phyloP scores from a whole-genome alignment of 2,113 vertebrate genomes.

The Brachirus orientalis region DNA sequence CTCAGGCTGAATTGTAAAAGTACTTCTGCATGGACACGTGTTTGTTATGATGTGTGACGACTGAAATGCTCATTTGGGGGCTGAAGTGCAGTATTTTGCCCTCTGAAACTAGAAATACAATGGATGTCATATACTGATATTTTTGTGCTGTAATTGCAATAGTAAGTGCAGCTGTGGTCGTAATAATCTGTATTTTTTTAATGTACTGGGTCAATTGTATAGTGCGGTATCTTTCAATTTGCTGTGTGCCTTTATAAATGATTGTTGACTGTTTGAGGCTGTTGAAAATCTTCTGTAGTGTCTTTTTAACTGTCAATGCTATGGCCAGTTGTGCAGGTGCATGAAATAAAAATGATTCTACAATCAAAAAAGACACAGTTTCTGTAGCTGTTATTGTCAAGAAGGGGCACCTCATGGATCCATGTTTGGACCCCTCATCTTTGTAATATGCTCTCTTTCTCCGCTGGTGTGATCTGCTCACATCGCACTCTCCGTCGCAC shows the following conservation, averaged over 20 bases:
- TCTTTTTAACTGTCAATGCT: constrained; percentile 67
- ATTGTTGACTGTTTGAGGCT: constrained; percentile 69
- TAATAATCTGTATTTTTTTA: constrained; percentile 60
- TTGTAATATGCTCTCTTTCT: background rate
- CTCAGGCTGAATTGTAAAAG: constrained; percentile 63
- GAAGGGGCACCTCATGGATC: background rate
- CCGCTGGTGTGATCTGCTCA: background rate
- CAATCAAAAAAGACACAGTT: background rate
- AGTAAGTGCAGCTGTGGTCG: constrained; percentile 63
- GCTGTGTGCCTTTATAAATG: constrained; percentile 72
- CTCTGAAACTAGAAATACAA: constrained; percentile 42
- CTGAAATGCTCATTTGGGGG: constrained; percentile 41
- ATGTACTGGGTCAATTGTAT: constrained; percentile 57
- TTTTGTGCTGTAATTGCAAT: constrained; percentile 70
- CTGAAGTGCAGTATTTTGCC: constrained; percentile 55
- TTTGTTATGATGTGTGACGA: constrained; percentile 47
- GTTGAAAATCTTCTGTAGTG: constrained; percentile 62
- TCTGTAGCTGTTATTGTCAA: background rate
- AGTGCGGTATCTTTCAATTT: constrained; percentile 65
- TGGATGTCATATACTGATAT: constrained; percentile 61
- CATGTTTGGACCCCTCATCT: background rate
- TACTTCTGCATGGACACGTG: constrained; percentile 66
- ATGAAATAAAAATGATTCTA: constrained; percentile 80
- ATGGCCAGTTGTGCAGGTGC: constrained; percentile 73
- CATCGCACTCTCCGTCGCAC: too few species aligned